These are phyloP conservation scores for Troides helena DNA, from an alignment of 2,888 invertebrate genomes.

Conservation along the genomic window DNA sequence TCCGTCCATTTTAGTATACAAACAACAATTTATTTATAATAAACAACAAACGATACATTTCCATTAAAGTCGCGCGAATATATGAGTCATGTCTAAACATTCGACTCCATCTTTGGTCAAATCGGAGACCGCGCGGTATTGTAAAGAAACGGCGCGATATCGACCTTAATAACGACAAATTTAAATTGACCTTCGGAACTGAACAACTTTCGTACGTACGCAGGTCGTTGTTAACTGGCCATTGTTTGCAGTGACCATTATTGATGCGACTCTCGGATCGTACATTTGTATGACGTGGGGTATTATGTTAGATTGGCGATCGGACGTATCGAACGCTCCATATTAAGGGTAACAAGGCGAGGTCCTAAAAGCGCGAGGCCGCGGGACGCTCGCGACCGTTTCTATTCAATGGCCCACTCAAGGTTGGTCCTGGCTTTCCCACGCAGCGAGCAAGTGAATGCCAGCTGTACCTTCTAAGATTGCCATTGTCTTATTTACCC, in stretches of 20 bases:
- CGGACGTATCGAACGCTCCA: constrained; percentile 43
- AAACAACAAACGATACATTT: constrained; percentile 21
- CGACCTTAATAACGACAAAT: constrained; percentile 43
- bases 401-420: constrained; percentile 33
- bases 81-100: constrained; percentile 49
- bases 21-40: constrained; percentile 23
- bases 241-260: constrained; percentile 12
- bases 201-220: constrained; percentile 19
- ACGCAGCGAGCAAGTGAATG: constrained; percentile 24
- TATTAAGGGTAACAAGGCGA: constrained; percentile 59
- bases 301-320: constrained; percentile 38
- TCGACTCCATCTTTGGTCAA: constrained; percentile 58
- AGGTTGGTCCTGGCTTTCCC: constrained; percentile 35
- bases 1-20: constrained; percentile 20
- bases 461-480: background rate
- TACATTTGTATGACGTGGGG: constrained; percentile 32
- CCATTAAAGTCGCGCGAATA: constrained; percentile 35
- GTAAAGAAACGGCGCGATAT: constrained; percentile 43
- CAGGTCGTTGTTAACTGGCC: constrained; percentile 35
- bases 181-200: constrained; percentile 28
- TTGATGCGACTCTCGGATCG: constrained; percentile 19
- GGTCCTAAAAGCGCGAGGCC: constrained; percentile 39
- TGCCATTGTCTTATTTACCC: background rate
- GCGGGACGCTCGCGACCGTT: constrained; percentile 24
- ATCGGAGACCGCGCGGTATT: constrained; percentile 47